Conservation (phyloP, 2,888 invertebrate species). For the Mellilla xanthometata region DNA sequence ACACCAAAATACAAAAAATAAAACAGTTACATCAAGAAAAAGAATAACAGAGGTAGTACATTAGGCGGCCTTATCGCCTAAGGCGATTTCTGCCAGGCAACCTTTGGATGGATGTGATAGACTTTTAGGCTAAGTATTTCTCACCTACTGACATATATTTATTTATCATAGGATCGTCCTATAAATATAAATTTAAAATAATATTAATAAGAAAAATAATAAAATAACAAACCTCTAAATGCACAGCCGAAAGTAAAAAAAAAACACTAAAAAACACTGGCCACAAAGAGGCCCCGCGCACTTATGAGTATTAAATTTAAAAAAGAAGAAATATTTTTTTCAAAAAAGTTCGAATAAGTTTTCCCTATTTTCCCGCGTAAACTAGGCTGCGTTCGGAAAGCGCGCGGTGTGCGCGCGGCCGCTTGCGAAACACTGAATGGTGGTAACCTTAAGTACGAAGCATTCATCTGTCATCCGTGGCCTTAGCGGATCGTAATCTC, state of each 20-base stretch:
- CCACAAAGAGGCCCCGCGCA: constrained; percentile 1
- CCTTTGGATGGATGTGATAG: no score
- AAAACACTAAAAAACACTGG: constrained; percentile 7
- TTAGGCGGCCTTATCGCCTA: no score
- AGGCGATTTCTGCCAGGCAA: no score
- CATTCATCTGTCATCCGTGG: constrained; percentile 26
- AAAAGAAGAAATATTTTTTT: not conserved
- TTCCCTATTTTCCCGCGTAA: constrained; percentile 2
- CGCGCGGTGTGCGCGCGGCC: constrained; percentile 2
- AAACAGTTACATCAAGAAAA: no score
- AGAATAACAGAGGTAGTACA: no score
- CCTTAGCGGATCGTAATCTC: constrained; percentile 15
- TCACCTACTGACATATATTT: no score
- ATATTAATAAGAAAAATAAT: not conserved
- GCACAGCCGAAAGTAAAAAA: not conserved
- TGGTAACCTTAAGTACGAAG: constrained; percentile 20
- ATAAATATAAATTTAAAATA: no score
- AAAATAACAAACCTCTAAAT: constrained; percentile 1
- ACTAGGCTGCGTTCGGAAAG: not conserved
- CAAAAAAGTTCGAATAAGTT: not conserved
- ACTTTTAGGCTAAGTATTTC: no score
- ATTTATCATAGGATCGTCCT: no score
- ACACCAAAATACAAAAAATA: no score
- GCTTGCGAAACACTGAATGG: constrained; percentile 25
- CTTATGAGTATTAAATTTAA: constrained; percentile 2